Percentiles rank a stretch among this genome's conserved stretches.
Conservation (phyloP, 2,888 invertebrate species). For the Agonum fuliginosum region DNA sequence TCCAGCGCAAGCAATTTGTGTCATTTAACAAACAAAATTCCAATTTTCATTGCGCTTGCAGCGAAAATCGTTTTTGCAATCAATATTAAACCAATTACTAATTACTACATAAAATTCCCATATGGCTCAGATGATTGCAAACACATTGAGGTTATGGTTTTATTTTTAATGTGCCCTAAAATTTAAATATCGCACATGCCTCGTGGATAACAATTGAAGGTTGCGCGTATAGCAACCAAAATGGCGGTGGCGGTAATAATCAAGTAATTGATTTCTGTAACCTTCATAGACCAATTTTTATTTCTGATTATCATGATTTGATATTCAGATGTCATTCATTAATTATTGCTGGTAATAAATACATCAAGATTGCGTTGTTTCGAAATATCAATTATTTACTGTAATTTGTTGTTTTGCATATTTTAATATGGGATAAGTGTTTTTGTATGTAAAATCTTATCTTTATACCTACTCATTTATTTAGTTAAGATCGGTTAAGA, state of each 20-base stretch:
- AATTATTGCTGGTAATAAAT: conserved; percentile 4
- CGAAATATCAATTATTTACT: background rate
- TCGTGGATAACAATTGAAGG: conserved; percentile 24
- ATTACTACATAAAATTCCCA: background rate
- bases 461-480: background rate
- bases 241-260: background rate
- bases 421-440: background rate
- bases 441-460: conserved; percentile 15
- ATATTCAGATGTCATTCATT: conserved; percentile 26
- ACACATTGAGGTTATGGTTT: background rate
- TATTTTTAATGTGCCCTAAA: background rate
- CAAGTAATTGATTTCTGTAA: conserved; percentile 14
- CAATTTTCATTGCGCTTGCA: background rate
- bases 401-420: conserved; percentile 1
- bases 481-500: too few species aligned
- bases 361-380: background rate
- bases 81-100: conserved; percentile 7
- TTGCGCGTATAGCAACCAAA: background rate
- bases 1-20: background rate
- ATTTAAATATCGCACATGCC: background rate
- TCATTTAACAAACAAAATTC: conserved; percentile 22
- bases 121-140: background rate
- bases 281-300: conserved; percentile 8
- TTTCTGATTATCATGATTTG: conserved; percentile 20
- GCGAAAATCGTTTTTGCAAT: background rate